Evolutionary conservation across 2,797 vertebrate genomes (phyloP), one percentile per base, ranked within the genome.

Genomic region (Enteromius anoplus): DNA sequence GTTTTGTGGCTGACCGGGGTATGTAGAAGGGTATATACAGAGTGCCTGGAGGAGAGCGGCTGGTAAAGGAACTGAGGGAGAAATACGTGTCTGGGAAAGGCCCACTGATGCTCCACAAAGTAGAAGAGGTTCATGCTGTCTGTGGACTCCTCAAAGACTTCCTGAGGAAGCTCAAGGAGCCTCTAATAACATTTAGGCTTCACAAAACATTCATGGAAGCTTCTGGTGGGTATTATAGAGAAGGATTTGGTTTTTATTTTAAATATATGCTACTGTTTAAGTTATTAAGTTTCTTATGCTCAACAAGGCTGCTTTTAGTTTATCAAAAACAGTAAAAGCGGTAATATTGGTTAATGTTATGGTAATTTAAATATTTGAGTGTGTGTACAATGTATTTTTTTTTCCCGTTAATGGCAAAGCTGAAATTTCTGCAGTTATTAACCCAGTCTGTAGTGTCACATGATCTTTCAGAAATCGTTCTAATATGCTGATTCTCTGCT

Each of bases 61-160:
- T 91, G 66, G 95, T 97, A 76, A 95, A 90, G 88, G 96, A 97
- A 76, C 93, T 97, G 90, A 91, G 93, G 65, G 92, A 91, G 55
- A 92, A 89, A 2, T 94, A 95, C 80, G n/a, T 96, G 62, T 88
- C 21, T 37, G 90, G 93, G 0, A 94, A 93, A 78, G 89, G 82
- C 0, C 34, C 12, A 0, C 85, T 93, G 3, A 85, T 91, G 0
- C 93, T 97, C 0, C 37, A 91, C n/a, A 91, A 90, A 0, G 94
- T 97, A 64, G 82, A 92, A 0, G 96, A 98, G 47, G 87, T 97
- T 84, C 95, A 98, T 0, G 95, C 95, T 10, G 89, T 97, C 8
- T 97, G 96, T 17, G 95, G 96, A 0, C 88, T 96, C 23, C 93
- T 98, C 84, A 97, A 97, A 81, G 96, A 97, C 81, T 96, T 97